Percentiles rank a stretch among this genome's conserved stretches.
phyloP scores from a whole-genome alignment of 2,113 vertebrate genomes.

The Dascyllus trimaculatus region DNA sequence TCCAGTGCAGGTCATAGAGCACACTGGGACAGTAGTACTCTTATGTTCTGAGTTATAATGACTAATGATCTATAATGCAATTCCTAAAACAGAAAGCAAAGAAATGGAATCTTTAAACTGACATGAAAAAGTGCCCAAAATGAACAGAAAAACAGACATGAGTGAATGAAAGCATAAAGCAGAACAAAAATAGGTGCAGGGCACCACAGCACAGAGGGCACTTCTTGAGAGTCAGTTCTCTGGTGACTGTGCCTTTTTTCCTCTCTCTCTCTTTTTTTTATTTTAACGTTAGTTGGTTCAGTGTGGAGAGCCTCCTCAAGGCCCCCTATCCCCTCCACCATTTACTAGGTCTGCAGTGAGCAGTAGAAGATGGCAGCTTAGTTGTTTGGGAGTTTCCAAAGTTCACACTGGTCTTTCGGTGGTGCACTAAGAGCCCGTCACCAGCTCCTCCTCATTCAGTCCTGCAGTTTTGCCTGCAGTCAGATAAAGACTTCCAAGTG shows the following conservation, averaged over 20 bases:
- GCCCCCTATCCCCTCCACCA: slow-evolving; percentile 28
- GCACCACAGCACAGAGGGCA: slow-evolving; percentile 80
- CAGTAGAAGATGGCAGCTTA: slow-evolving; percentile 79
- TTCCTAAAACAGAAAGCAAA: slow-evolving; percentile 77
- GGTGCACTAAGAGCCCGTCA: slow-evolving; percentile 26
- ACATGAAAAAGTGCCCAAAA: slow-evolving; percentile 65
- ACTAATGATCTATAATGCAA: slow-evolving; percentile 67
- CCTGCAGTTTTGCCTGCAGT: slow-evolving; percentile 41
- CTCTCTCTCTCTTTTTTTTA: slow-evolving; percentile 17
- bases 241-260: slow-evolving; percentile 38
- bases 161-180: slow-evolving; percentile 62
- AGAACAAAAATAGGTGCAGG: slow-evolving; percentile 57
- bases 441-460: slow-evolving; percentile 12
- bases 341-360: slow-evolving; percentile 56
- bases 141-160: slow-evolving; percentile 59
- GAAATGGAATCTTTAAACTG: slow-evolving; percentile 56
- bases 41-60: slow-evolving; percentile 47
- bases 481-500: slow-evolving; percentile 52
- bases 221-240: slow-evolving; percentile 76
- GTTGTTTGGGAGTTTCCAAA: slow-evolving; percentile 60
- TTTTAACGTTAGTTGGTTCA: slow-evolving; percentile 47
- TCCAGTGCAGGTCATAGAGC: slow-evolving; percentile 77
- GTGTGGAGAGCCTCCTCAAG: slow-evolving; percentile 37
- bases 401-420: slow-evolving; percentile 40
- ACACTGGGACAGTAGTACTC: slow-evolving; percentile 50